phyloP scores from a whole-genome alignment of 1,140 invertebrate genomes.

The Drosophila arizonae region DNA sequence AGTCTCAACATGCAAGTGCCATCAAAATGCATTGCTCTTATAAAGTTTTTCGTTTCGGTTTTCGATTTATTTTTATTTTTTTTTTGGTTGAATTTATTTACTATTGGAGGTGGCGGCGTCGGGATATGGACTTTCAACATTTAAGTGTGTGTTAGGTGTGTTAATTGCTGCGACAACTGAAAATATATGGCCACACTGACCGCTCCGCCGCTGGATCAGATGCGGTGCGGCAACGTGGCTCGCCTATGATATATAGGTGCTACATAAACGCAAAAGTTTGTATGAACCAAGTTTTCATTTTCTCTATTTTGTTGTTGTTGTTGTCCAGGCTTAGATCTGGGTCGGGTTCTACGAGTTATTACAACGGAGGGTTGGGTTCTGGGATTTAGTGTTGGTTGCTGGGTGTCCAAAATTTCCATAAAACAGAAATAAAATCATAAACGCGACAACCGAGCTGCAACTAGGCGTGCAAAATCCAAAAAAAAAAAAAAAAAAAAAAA shows the following conservation, averaged over 20 bases:
- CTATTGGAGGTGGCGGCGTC: slow-evolving; percentile 55
- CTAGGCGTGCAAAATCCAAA: slow-evolving; percentile 48
- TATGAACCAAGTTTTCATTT: slow-evolving; percentile 72
- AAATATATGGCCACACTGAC: slow-evolving; percentile 40
- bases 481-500: slow-evolving; percentile 2
- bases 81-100: slow-evolving; percentile 19
- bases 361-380: slow-evolving; percentile 3
- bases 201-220: slow-evolving; percentile 10
- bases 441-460: slow-evolving; percentile 14
- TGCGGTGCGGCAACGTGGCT: slow-evolving; percentile 48
- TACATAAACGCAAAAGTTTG: slow-evolving; percentile 80
- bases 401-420: slow-evolving; percentile 20
- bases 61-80: background rate
- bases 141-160: slow-evolving; percentile 20
- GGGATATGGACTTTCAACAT: slow-evolving; percentile 50
- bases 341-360: slow-evolving; percentile 15
- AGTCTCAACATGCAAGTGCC: slow-evolving; percentile 33
- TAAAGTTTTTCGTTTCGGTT: slow-evolving; percentile 31
- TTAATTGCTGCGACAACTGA: slow-evolving; percentile 47
- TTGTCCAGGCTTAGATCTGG: slow-evolving; percentile 3
- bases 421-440: slow-evolving; percentile 4
- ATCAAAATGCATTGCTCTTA: slow-evolving; percentile 35
- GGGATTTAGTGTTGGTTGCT: slow-evolving; percentile 1
- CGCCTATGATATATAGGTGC: slow-evolving; percentile 70
- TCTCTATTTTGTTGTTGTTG: slow-evolving; percentile 1